These are phyloP conservation scores for Agrotis clavis DNA, from an alignment of 2,888 invertebrate genomes.

Conservation along the genomic window DNA sequence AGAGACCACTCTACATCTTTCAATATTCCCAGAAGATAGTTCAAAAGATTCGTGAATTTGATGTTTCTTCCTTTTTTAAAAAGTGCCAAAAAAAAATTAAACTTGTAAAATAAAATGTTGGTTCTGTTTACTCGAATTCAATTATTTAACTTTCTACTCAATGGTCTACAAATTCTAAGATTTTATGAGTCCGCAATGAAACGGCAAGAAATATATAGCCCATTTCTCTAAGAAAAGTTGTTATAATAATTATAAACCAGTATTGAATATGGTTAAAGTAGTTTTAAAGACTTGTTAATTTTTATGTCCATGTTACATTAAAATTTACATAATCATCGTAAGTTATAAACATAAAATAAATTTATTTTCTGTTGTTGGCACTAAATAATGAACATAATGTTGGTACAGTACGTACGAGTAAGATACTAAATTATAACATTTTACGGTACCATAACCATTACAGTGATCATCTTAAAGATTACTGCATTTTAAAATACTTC, in stretches of 20 bases:
- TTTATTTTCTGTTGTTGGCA: not conserved
- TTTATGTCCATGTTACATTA: constrained; percentile 15
- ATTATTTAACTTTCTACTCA: constrained; percentile 65
- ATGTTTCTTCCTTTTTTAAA: constrained; percentile 65
- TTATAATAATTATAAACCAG: constrained; percentile 20
- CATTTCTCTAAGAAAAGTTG: constrained; percentile 47
- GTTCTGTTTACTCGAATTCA: constrained; percentile 64
- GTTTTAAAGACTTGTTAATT: constrained; percentile 21
- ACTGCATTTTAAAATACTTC: too few relatives aligned
- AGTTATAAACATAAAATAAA: constrained; percentile 12
- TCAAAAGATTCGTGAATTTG: constrained; percentile 68
- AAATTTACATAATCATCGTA: not conserved
- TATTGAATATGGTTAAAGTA: constrained; percentile 17
- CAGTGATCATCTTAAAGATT: too few relatives aligned
- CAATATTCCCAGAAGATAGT: constrained; percentile 64
- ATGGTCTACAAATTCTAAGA: constrained; percentile 54
- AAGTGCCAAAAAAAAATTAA: constrained; percentile 56
- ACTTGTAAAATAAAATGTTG: constrained; percentile 66
- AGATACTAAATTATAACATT: not conserved
- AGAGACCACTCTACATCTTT: constrained; percentile 47
- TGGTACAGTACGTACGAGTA: not conserved
- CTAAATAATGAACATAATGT: not conserved
- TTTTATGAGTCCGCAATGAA: constrained; percentile 42
- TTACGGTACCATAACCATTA: not conserved
- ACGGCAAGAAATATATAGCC: constrained; percentile 31